phyloP scores from a whole-genome alignment of 1,140 invertebrate species.

The Drosophila suzukii region DNA sequence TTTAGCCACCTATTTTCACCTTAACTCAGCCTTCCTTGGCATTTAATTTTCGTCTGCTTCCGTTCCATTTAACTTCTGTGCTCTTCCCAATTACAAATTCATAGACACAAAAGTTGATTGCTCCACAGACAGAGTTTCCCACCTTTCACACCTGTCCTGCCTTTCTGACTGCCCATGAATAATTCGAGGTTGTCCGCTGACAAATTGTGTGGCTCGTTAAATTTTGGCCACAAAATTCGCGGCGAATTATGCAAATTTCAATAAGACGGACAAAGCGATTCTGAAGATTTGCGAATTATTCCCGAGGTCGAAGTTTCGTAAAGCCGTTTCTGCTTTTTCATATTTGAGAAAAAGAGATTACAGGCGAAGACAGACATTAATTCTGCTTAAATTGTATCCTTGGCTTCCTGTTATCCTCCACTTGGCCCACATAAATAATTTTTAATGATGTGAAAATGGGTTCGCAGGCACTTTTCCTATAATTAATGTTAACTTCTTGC shows the following conservation, averaged over 20 bases:
- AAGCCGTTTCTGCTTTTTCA: neutral
- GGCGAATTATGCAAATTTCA: slow-evolving; percentile 54
- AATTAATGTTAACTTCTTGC: slow-evolving; percentile 47
- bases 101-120: slow-evolving; percentile 54
- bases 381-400: slow-evolving; percentile 49
- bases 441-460: slow-evolving; percentile 65
- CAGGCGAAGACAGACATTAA: slow-evolving; percentile 37
- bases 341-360: neutral
- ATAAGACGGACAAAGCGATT: slow-evolving; percentile 6
- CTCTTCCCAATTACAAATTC: slow-evolving; percentile 47
- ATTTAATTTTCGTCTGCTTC: slow-evolving; percentile 30
- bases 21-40: neutral
- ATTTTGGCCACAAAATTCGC: slow-evolving; percentile 42
- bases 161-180: slow-evolving; percentile 33
- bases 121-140: slow-evolving; percentile 13
- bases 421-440: slow-evolving; percentile 60
- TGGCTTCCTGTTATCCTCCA: slow-evolving; percentile 40
- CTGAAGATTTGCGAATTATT: slow-evolving; percentile 8
- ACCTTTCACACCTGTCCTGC: slow-evolving; percentile 23
- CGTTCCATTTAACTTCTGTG: slow-evolving; percentile 26
- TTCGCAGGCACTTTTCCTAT: slow-evolving; percentile 44
- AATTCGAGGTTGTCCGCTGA: slow-evolving; percentile 45
- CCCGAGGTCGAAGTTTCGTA: slow-evolving; percentile 10
- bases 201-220: slow-evolving; percentile 62
- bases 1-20: neutral